Percentiles rank a stretch among this genome's conserved stretches.
phyloP scores from a whole-genome alignment of 2,113 vertebrate genomes.

The Willisornis vidua region DNA sequence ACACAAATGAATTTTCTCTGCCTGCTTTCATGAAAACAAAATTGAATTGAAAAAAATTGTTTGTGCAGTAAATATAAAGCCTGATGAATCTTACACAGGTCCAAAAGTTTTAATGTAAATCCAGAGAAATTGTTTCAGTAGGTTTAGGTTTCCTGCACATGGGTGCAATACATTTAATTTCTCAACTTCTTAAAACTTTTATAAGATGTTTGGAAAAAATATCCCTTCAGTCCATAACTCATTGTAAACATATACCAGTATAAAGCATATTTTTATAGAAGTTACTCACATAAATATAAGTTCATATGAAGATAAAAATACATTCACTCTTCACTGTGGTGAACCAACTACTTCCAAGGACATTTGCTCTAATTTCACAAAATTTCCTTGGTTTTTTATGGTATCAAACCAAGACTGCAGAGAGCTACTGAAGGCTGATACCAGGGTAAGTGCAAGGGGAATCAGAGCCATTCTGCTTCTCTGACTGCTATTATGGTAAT shows the following conservation, averaged over 20 bases:
- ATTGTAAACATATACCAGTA: neutral
- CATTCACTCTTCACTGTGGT: neutral
- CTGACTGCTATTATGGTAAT: slow-evolving; percentile 24
- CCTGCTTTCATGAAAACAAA: neutral
- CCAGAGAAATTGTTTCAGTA: neutral
- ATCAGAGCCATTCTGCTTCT: slow-evolving; percentile 17
- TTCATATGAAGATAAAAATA: neutral
- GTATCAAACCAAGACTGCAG: neutral
- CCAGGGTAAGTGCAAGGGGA: neutral
- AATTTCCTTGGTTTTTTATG: neutral
- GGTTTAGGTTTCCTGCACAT: neutral
- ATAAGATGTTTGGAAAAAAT: neutral
- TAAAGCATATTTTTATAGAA: neutral
- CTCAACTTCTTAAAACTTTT: neutral
- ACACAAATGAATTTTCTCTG: neutral
- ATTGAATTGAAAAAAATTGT: neutral
- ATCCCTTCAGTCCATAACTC: neutral
- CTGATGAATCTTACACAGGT: neutral
- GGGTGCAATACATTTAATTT: neutral
- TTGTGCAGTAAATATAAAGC: neutral
- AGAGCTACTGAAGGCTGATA: neutral
- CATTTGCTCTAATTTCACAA: neutral
- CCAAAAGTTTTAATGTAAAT: neutral
- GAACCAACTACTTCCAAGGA: neutral
- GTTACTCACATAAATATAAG: neutral